Conservation (phyloP, 2,888 invertebrate species). For the Anoncus sp. region DNA sequence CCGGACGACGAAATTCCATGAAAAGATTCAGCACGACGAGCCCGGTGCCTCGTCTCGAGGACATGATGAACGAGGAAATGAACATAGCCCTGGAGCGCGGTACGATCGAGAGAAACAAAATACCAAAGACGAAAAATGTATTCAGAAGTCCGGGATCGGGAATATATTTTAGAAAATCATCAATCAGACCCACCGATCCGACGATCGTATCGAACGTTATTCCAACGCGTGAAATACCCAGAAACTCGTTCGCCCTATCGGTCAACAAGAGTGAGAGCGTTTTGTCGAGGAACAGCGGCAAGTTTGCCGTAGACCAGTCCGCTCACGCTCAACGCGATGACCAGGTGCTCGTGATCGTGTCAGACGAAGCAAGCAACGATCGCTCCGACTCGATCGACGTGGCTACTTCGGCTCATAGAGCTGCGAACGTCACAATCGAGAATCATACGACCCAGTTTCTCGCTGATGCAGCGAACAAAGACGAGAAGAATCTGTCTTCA, state of each 20-base stretch:
- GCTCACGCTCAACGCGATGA: constrained; percentile 70
- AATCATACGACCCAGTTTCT: constrained; percentile 74
- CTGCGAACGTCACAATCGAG: constrained; percentile 63
- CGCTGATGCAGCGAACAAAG: constrained; percentile 23
- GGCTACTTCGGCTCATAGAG: constrained; percentile 67
- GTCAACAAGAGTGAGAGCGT: constrained; percentile 57
- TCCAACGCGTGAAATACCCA: constrained; percentile 64
- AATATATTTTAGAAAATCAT: constrained; percentile 71
- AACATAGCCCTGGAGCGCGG: constrained; percentile 76
- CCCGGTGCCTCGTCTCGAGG: constrained; percentile 71
- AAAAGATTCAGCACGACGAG: constrained; percentile 71
- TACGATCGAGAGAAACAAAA: constrained; percentile 78
- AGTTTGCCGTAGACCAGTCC: constrained; percentile 69
- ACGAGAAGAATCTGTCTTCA: constrained; percentile 19
- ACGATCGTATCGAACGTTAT: constrained; percentile 77
- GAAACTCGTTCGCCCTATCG: constrained; percentile 57
- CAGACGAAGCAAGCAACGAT: constrained; percentile 65
- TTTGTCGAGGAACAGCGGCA: constrained; percentile 48
- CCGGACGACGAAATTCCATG: constrained; percentile 73
- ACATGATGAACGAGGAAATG: constrained; percentile 79
- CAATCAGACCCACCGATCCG: constrained; percentile 71
- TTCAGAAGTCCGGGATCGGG: constrained; percentile 71
- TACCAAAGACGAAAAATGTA: constrained; percentile 74
- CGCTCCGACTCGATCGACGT: constrained; percentile 25
- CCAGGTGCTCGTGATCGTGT: constrained; percentile 62